phyloP scores from a whole-genome alignment of 2,797 vertebrate species.

The Rhinophrynus dorsalis region DNA sequence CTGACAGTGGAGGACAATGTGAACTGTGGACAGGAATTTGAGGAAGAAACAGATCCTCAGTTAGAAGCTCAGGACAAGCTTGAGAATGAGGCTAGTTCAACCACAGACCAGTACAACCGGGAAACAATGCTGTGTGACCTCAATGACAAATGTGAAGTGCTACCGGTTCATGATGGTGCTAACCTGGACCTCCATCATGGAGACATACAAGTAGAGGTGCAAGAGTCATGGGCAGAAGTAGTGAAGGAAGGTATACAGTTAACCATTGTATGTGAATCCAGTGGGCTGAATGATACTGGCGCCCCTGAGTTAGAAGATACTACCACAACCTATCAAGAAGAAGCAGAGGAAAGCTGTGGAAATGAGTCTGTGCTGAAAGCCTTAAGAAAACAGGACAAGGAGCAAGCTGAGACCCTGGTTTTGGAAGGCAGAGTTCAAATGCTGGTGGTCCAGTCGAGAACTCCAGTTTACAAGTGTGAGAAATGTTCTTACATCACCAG shows the following conservation, averaged over 20 bases:
- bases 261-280: slow-evolving; percentile 34
- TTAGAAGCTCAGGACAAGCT: slow-evolving; percentile 24
- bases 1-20: slow-evolving; percentile 54
- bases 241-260: slow-evolving; percentile 31
- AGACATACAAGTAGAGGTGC: slow-evolving; percentile 16
- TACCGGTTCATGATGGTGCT: neutral
- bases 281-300: neutral
- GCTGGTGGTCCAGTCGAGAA: slow-evolving; percentile 80
- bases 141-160: neutral
- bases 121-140: neutral
- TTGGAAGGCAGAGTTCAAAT: slow-evolving; percentile 91
- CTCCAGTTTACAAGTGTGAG: slow-evolving; percentile 73
- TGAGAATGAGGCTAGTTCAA: slow-evolving; percentile 44
- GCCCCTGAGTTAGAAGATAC: neutral
- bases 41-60: slow-evolving; percentile 51
- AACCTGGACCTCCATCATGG: slow-evolving; percentile 10
- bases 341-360: slow-evolving; percentile 5
- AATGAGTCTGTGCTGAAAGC: slow-evolving; percentile 71
- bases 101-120: neutral
- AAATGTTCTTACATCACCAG: slow-evolving; percentile 79
- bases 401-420: slow-evolving; percentile 85
- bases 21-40: slow-evolving; percentile 51
- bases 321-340: slow-evolving; percentile 5
- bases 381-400: slow-evolving; percentile 84
- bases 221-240: slow-evolving; percentile 46